Evolutionary conservation across 2,113 vertebrate genomes (phyloP), one percentile per base, ranked within the genome.

Genomic region (Protobothrops mucrosquamatus): DNA sequence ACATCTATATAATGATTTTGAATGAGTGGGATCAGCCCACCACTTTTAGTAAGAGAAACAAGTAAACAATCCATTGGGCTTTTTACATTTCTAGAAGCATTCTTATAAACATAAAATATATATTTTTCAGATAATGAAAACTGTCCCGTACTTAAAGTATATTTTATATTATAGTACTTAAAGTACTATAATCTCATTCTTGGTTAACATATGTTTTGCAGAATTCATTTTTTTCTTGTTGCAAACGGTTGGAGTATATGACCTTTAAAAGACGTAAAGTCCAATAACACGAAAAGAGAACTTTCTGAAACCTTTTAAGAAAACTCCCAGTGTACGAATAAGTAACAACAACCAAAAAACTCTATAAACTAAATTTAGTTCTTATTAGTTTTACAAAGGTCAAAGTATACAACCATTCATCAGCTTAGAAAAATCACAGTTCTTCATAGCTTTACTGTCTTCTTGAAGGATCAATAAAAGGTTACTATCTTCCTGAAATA

Each of bases 351-450:
- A 29, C 29, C 61, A 54, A 23, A 85, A 9, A 74, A 34, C 4
- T 0, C n/a, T 89, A 34, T 34, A 56, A 87, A 86, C 6, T 5
- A n/a, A 85, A 46, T 91, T 91, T 85, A 18, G 55, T 92, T 93
- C 24, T 34, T 61, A 57, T 59, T 59, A 59, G 51, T 93, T 92
- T 92, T 54, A 89, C 85, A 92, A 89, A 91, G 91, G 87, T 89
- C 90, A 89, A 54, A 57, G 18, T 22, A 34, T 52, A 59, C 56
- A 89, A 23, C 52, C 54, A 89, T 92, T 61, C 46, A 89, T 64
- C 87, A 59, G 8, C 64, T 22, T 91, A 12, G n/a, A 52, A n/a
- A 87, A 86, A 52, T 85, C 87, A 89, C 12, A 20, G 55, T 86
- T 92, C 87, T 64, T 51, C 69, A 89, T 61, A 93, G 74, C 46